Conservation (phyloP, 2,797 vertebrate species). For the Myripristis murdjan region DNA sequence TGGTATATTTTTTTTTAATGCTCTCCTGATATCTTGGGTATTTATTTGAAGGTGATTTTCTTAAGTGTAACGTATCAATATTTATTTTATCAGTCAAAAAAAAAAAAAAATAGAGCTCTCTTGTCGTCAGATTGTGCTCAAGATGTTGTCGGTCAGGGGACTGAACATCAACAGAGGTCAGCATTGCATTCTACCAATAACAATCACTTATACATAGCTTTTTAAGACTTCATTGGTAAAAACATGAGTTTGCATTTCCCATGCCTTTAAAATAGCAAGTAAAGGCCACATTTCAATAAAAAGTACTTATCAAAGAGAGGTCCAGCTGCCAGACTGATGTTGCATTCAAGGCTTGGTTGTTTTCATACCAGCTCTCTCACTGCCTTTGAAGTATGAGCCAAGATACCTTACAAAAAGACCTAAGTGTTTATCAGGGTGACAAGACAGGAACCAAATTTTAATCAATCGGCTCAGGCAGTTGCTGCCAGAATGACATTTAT, state of each 20-base stretch:
- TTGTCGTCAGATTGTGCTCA: background rate
- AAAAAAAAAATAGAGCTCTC: no score
- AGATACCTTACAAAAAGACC: background rate
- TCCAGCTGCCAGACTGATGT: no score
- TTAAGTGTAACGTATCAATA: conserved; percentile 28
- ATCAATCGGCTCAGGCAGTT: background rate
- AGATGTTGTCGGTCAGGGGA: conserved; percentile 28
- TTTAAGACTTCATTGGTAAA: background rate
- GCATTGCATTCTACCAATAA: conserved; percentile 14
- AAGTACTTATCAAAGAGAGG: no score
- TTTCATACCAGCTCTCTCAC: conserved; percentile 11
- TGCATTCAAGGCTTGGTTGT: no score
- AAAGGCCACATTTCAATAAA: background rate
- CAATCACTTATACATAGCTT: background rate
- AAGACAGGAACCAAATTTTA: background rate
- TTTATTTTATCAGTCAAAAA: conserved; percentile 25
- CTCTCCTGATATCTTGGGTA: conserved; percentile 30
- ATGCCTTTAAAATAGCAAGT: background rate
- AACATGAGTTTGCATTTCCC: background rate
- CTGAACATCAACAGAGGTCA: conserved; percentile 5
- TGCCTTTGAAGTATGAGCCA: background rate
- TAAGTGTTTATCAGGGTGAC: background rate
- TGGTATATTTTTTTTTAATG: conserved; percentile 9
- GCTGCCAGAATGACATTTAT: no score
- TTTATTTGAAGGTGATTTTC: conserved; percentile 59